Conservation (phyloP, 2,888 invertebrate genomes). For the Cataglyphis albicans region DNA sequence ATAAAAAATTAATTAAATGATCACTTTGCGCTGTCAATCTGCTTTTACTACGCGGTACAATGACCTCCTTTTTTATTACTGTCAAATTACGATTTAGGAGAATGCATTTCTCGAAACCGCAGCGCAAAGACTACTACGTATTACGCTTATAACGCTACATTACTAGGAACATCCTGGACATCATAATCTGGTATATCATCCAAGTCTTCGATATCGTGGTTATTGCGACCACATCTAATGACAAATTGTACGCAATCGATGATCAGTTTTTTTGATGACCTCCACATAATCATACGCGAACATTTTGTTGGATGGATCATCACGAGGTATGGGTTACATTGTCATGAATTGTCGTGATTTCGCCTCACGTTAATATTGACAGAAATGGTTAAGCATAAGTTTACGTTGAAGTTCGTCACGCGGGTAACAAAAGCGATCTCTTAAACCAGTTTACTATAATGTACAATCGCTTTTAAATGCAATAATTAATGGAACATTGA, state of each 20-base stretch:
- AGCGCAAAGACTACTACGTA: neutral
- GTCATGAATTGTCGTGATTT: slow-evolving; percentile 17
- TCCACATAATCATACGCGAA: slow-evolving; percentile 77
- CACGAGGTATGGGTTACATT: slow-evolving; percentile 53
- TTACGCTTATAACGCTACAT: slow-evolving; percentile 23
- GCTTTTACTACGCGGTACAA: neutral
- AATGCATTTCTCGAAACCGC: slow-evolving; percentile 4
- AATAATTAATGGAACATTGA: neutral
- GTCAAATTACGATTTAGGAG: neutral
- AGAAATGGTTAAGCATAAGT: slow-evolving; percentile 24
- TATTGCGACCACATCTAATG: slow-evolving; percentile 70
- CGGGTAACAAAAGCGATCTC: slow-evolving; percentile 21
- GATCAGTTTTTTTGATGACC: slow-evolving; percentile 72
- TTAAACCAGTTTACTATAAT: neutral
- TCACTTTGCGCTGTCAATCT: neutral
- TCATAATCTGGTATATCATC: slow-evolving; percentile 77
- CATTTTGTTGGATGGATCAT: slow-evolving; percentile 71
- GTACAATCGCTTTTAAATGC: slow-evolving; percentile 1
- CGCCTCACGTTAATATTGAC: slow-evolving; percentile 15
- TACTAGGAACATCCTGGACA: slow-evolving; percentile 76
- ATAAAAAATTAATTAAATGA: neutral
- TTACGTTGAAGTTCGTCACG: slow-evolving; percentile 31
- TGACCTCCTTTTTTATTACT: neutral
- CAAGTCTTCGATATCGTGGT: slow-evolving; percentile 70
- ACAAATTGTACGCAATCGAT: slow-evolving; percentile 73